Base-by-base conservation (phyloP, 2,113 vertebrate genomes). In the Eolophus roseicapilla region DNA sequence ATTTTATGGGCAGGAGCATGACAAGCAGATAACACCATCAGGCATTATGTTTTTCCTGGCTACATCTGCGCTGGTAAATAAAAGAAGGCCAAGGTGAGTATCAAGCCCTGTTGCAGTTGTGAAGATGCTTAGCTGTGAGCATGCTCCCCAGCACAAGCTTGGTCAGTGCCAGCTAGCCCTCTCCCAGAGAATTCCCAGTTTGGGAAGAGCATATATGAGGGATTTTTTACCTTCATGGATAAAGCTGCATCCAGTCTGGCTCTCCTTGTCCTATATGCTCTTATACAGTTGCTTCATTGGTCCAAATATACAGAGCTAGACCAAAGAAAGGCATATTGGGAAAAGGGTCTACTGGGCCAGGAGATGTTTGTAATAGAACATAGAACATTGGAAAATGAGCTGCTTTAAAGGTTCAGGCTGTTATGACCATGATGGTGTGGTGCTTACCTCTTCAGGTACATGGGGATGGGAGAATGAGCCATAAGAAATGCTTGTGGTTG, bases 21-120 rank as follows among this genome's bases (percentile, higher is more conserved):
- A 82, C 75, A 76, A 92, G 70, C 82, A 94, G 70, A 55, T 28
- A 93, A 69, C 65, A 85, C 28, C 74, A 68, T 23, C 35, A 90
- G 90, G 70, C 37, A 80, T 6, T 13, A 7, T 74, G 70, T 55
- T 91, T 90, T 64, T 57, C 49, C 85, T 88, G 88, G 70, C 67
- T 87, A 19, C 90, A 94, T 90, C 85, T 82, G 88, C 73, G 90
- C 79, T 82, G 16, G 85, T n/a, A 74, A 93, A 95, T 71, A 88
- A 80, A 80, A 86, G 44, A 33, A 80, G 70, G 79, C 29, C 59
- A 82, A 96, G 70, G 74, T 68, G 62, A 59, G 53, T 4, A 62
- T 28, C 80, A 65, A 73, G 47, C n/a, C 29, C 21, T 41, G 6
- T 16, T 60, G 69, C 68, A 44, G 49, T 6, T 71, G 50, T 12